Base-by-base conservation (phyloP, 92 coral and sea anemone species). In the Bergia sp. region DNA sequence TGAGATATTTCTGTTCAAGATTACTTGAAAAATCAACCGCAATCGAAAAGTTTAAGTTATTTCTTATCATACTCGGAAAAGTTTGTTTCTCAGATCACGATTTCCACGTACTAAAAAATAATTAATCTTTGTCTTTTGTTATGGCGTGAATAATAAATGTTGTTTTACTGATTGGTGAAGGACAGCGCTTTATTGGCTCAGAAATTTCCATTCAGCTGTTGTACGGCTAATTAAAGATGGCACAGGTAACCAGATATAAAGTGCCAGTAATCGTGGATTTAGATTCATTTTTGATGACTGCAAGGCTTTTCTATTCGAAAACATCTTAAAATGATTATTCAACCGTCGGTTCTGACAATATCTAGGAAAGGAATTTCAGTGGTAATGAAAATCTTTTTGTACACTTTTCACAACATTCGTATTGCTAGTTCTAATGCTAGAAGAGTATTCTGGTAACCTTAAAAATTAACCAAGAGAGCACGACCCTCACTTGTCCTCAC, bases 121-220 rank as follows among this genome's bases (percentile, higher is more conserved):
- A 61, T 61, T 74, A 43, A 77, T 42, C 23, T 44, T 77, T 77
- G 81, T 21, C 20, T 77, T 39, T 77, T 77, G 12, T 77, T 42
- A 20, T 41, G 81, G 15, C 38, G 81, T 44, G 16, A 44, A 47
- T 77, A 15, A 16, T 39, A 23, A 77, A 41, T 77, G 18, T 9
- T 77, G 7, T 74, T 40, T 2, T n/a, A 18, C 5, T 44, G 53
- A 77, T 77, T 77, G 81, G 81, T 43, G 43, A 77, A 77, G 23
- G 44, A 5, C 47, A 41, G 43, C 10, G 36, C 23, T 77, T 44
- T 77, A 21, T 43, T 77, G 81, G 37, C 47, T n/a, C 16, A 77
- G 37, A 41, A 16, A 39, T 18, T 43, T 77, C 37, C 29, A 42
- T 77, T 77, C 81, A 41, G 55, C 81, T 50, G 57, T 41, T 41